These are phyloP conservation scores for Pyrgilauda ruficollis DNA, from an alignment of 2,113 vertebrate species.

Conservation along the genomic window DNA sequence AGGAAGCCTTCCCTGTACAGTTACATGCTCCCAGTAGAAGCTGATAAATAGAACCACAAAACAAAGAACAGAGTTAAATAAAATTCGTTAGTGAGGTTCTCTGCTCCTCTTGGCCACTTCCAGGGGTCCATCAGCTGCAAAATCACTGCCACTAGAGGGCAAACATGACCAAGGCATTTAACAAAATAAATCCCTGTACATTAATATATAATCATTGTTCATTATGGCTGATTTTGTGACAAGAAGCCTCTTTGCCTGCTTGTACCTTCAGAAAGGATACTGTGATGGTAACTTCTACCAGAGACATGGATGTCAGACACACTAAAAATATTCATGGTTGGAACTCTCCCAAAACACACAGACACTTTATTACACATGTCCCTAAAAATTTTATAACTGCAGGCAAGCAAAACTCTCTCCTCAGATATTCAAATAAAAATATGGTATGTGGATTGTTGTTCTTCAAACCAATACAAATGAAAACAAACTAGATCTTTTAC, in stretches of 20 bases:
- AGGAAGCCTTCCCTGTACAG: background rate
- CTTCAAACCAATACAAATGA: background rate
- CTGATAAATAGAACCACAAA: background rate
- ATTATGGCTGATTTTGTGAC: background rate
- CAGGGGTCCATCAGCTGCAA: background rate
- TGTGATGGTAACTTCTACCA: background rate
- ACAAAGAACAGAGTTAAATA: background rate
- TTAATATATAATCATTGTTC: background rate
- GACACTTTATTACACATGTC: accelerated
- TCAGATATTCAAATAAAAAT: background rate
- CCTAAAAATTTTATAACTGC: background rate
- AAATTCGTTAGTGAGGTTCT: background rate
- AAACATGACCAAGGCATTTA: background rate
- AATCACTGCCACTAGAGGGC: constrained; percentile 21
- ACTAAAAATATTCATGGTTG: background rate
- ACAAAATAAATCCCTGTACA: background rate
- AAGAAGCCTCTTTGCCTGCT: background rate
- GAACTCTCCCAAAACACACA: background rate
- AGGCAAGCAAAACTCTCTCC: background rate
- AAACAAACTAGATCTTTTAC: background rate
- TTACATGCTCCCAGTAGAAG: background rate
- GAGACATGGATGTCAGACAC: background rate
- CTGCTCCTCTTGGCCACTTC: background rate
- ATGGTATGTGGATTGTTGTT: background rate
- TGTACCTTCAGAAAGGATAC: background rate